phyloP scores from a whole-genome alignment of 2,888 invertebrate genomes.

The Leptura quadrifasciata region DNA sequence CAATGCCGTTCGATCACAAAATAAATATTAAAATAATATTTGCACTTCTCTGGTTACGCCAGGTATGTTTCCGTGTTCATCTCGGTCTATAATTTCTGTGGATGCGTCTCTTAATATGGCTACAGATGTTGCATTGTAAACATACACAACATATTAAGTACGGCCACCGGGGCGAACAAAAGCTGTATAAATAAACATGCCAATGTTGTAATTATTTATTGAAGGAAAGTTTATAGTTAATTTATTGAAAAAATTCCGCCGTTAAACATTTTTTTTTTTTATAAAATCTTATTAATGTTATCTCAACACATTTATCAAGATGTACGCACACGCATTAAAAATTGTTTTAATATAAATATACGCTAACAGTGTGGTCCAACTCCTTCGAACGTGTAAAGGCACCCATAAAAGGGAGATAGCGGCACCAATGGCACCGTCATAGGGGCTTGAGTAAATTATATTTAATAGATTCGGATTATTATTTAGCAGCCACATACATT shows the following conservation, averaged over 20 bases:
- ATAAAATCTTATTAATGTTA: slow-evolving; percentile 15
- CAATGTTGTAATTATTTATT: slow-evolving; percentile 28
- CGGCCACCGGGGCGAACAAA: slow-evolving; percentile 28
- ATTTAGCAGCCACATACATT: too few species aligned
- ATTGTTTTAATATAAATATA: background rate
- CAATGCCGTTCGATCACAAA: background rate
- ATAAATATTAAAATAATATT: background rate
- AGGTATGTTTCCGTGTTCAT: background rate
- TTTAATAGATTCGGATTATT: too few species aligned
- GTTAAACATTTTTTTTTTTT: slow-evolving; percentile 10
- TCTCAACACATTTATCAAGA: slow-evolving; percentile 16
- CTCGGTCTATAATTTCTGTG: slow-evolving; percentile 2
- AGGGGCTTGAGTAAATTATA: background rate
- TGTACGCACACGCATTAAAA: slow-evolving; percentile 16
- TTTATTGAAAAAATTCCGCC: slow-evolving; percentile 18
- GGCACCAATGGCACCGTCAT: too few species aligned
- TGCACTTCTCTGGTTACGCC: slow-evolving; percentile 7
- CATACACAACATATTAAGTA: slow-evolving; percentile 23
- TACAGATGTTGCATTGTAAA: slow-evolving; percentile 10
- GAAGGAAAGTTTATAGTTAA: slow-evolving; percentile 25
- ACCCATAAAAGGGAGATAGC: background rate
- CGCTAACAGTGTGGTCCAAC: background rate
- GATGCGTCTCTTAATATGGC: slow-evolving; percentile 15
- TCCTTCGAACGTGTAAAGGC: background rate
- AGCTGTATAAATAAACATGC: slow-evolving; percentile 27